These are phyloP conservation scores for Poecilia wingei DNA, from an alignment of 2,797 vertebrate species.

Conservation along the genomic window DNA sequence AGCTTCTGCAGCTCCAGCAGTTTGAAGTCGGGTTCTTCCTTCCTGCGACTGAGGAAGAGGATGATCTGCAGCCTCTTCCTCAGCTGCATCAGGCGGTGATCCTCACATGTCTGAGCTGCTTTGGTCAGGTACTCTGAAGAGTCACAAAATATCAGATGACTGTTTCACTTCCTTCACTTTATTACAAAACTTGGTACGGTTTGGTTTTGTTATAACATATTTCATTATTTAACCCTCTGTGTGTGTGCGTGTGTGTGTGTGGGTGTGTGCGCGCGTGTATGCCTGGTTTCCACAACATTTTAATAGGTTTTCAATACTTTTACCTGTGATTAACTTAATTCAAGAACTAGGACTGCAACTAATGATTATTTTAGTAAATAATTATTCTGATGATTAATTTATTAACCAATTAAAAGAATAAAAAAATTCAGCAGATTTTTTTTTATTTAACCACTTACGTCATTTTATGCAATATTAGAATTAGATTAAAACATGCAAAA, in stretches of 20 bases:
- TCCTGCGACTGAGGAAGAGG: slow-evolving; percentile 81
- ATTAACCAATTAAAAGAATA: too few relatives aligned
- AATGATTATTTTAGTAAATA: too few relatives aligned
- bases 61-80: slow-evolving; percentile 86
- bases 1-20: slow-evolving; percentile 81
- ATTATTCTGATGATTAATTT: too few relatives aligned
- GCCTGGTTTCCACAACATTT: background rate
- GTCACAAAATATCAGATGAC: background rate
- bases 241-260: background rate
- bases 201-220: background rate
- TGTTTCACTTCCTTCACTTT: background rate
- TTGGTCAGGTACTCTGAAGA: slow-evolving; percentile 85
- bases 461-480: too few relatives aligned
- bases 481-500: too few relatives aligned
- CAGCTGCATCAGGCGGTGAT: slow-evolving; percentile 80
- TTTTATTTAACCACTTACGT: too few relatives aligned
- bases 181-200: background rate
- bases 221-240: background rate
- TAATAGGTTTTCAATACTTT: background rate
- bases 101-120: slow-evolving; percentile 78
- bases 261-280: too few relatives aligned
- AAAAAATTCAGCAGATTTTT: too few relatives aligned
- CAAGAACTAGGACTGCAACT: background rate
- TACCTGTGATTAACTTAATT: background rate
- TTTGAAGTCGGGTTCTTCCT: slow-evolving; percentile 83